These are phyloP conservation scores for Drosophila aff. DNA, from an alignment of 1,140 invertebrate genomes.

Conservation along the genomic window DNA sequence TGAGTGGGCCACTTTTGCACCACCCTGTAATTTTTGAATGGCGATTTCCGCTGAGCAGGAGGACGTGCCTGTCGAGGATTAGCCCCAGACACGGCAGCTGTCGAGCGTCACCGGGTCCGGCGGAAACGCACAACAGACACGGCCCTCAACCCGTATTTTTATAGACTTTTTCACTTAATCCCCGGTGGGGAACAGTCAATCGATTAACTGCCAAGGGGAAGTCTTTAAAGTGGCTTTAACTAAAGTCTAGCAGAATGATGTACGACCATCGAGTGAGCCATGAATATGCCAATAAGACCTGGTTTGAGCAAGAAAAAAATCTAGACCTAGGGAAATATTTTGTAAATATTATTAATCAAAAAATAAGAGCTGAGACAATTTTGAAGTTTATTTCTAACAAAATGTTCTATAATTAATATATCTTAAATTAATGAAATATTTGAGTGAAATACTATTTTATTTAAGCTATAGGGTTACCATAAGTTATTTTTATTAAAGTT, in stretches of 20 bases:
- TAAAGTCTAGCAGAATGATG: slow-evolving; percentile 18
- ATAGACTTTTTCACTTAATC: slow-evolving; percentile 57
- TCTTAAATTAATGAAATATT: neutral
- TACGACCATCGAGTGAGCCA: slow-evolving; percentile 2
- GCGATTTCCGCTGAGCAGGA: slow-evolving; percentile 55
- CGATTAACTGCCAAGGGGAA: slow-evolving; percentile 52
- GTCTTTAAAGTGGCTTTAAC: slow-evolving; percentile 49
- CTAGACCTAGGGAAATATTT: no score
- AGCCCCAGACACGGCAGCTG: slow-evolving; percentile 67
- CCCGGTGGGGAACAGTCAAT: slow-evolving; percentile 17
- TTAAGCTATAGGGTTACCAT: no score
- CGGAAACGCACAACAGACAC: slow-evolving; percentile 61
- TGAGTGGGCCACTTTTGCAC: slow-evolving; percentile 18
- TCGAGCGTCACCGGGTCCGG: slow-evolving; percentile 55
- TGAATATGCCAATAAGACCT: slow-evolving; percentile 28
- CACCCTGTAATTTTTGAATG: slow-evolving; percentile 59
- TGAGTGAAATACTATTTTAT: neutral
- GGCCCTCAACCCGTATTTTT: slow-evolving; percentile 34
- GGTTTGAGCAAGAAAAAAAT: neutral
- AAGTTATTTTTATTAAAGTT: no score
- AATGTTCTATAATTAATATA: neutral
- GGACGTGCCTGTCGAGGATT: slow-evolving; percentile 76
- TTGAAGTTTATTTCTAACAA: no score
- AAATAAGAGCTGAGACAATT: no score
- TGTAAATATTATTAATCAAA: no score